phyloP scores from a whole-genome alignment of 2,113 vertebrate genomes.

The Gnathonemus longibarbis region DNA sequence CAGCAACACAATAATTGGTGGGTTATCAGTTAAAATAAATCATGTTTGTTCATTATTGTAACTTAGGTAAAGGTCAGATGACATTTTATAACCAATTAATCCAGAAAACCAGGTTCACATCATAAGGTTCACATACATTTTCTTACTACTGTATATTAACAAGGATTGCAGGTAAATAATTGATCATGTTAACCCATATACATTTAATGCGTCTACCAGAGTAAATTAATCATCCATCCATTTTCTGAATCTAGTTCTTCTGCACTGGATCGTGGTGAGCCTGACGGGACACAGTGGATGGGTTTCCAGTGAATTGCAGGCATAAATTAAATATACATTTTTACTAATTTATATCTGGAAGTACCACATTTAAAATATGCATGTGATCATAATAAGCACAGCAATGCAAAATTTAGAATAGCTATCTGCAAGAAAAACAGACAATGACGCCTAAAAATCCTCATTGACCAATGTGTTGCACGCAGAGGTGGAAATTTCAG shows the following conservation, averaged over 20 bases:
- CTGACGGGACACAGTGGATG: not conserved
- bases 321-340: not conserved
- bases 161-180: not conserved
- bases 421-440: not conserved
- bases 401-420: not conserved
- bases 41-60: not conserved
- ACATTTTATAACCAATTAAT: not conserved
- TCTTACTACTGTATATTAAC: not conserved
- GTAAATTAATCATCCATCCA: not conserved
- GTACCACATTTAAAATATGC: not conserved
- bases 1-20: not conserved
- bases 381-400: not conserved
- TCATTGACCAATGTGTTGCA: constrained; percentile 30
- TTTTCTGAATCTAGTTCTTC: not conserved
- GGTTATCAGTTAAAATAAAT: not conserved
- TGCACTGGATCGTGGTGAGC: not conserved
- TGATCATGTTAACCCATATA: not conserved
- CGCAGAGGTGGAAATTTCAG: too few species aligned
- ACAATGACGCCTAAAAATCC: not conserved
- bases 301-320: not conserved
- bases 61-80: not conserved
- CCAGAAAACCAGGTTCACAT: not conserved
- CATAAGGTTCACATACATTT: not conserved
- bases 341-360: not conserved
- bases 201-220: not conserved